phyloP scores from a whole-genome alignment of 2,888 invertebrate species.

The Gonocerus acuteangulatus region DNA sequence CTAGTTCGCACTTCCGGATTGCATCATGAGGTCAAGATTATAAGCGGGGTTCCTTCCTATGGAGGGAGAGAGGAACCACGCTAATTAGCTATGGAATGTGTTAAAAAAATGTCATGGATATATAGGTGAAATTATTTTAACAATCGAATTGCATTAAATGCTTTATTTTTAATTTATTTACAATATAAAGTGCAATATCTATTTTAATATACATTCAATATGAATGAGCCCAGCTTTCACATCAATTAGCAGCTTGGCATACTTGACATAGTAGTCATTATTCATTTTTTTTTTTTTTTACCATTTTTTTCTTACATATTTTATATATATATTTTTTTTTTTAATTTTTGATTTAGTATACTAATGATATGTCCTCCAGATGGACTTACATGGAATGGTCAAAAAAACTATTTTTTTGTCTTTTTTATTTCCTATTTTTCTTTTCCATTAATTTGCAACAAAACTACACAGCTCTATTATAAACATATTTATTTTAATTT shows the following conservation, averaged over 20 bases:
- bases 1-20: too few relatives aligned
- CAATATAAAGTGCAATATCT: conserved; percentile 19
- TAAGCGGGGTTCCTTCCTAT: too few relatives aligned
- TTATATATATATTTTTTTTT: not conserved
- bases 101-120: too few relatives aligned
- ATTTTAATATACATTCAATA: conserved; percentile 23
- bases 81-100: too few relatives aligned
- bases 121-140: too few relatives aligned
- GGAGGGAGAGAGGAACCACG: too few relatives aligned
- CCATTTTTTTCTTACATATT: not conserved
- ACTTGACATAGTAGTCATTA: not conserved
- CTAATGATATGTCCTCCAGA: conserved; percentile 20
- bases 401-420: conserved; percentile 10
- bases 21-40: too few relatives aligned
- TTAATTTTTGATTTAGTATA: not conserved
- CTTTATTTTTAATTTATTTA: conserved; percentile 15
- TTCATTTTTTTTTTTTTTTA: too few relatives aligned
- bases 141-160: not conserved
- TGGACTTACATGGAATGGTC: conserved; percentile 16
- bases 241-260: conserved; percentile 10
- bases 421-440: conserved; percentile 2
- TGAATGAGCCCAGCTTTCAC: conserved; percentile 14
- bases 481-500: not conserved
- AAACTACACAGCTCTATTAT: conserved; percentile 21
- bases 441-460: not conserved